Percentiles rank a stretch among this genome's conserved stretches.
These are phyloP conservation scores for Linyphia triangularis DNA, from an alignment of 2,888 invertebrate species.

Conservation along the genomic window DNA sequence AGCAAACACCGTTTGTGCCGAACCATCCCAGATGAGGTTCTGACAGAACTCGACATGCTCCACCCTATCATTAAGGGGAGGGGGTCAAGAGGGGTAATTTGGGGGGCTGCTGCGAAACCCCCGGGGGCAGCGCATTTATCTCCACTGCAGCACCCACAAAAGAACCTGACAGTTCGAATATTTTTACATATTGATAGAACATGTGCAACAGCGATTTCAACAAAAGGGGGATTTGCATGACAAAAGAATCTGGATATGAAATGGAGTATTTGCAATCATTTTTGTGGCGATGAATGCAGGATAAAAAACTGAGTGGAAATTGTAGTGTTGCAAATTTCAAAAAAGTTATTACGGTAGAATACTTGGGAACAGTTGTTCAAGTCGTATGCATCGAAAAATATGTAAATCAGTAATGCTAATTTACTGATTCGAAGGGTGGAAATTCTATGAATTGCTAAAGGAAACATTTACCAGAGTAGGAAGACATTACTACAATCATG, in stretches of 20 bases:
- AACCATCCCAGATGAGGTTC: slow-evolving; percentile 33
- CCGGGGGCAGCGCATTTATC: slow-evolving; percentile 4
- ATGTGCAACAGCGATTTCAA: not conserved
- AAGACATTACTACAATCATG: not conserved
- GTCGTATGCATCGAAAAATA: not conserved
- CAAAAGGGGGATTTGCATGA: not conserved
- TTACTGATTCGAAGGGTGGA: not conserved
- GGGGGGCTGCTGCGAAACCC: slow-evolving; percentile 31
- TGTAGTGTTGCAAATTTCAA: not conserved
- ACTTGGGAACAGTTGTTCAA: not conserved
- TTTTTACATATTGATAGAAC: slow-evolving; percentile 31
- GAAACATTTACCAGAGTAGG: too few species aligned
- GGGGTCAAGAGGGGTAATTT: slow-evolving; percentile 53
- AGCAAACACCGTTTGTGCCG: not conserved
- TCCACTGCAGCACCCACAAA: slow-evolving; percentile 27
- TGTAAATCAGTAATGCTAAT: not conserved
- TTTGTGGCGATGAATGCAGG: too few species aligned
- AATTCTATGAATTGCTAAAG: too few species aligned
- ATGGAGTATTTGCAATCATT: not conserved
- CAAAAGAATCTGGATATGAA: not conserved
- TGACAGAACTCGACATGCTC: slow-evolving; percentile 40
- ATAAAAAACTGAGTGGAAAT: too few species aligned
- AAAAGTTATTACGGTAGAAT: not conserved
- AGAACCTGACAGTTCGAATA: slow-evolving; percentile 21
- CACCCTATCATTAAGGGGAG: slow-evolving; percentile 65